Evolutionary conservation across 2,888 invertebrate genomes (phyloP), one percentile per base, ranked within the genome.

Genomic region (Coleophora deauratella): DNA sequence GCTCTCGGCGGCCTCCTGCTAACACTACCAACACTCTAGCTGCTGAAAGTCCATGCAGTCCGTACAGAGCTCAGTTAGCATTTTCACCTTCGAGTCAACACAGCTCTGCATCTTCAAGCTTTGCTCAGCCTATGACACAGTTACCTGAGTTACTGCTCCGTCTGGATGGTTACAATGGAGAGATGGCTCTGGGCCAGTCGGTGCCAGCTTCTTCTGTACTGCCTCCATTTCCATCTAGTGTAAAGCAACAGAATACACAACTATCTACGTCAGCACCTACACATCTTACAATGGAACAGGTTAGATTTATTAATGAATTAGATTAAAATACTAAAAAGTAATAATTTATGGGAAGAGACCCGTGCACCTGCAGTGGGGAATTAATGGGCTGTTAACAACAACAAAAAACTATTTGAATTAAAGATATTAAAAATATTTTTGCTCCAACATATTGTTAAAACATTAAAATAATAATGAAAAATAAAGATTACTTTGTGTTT

Each of bases 181-280:
- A 89, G 54, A 86, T 87, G 46, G 61, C 87, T 11, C 55, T 90
- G 44, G 91, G 90, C 4, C 90, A 91, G 53, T 90, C 91, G 7
- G 89, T 90, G 21, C 89, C 90, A 9, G 88, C 87, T n/a, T 87
- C 86, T 6, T 86, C 86, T 31, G 81, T 87, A 13, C 62, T 85
- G 49, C 86, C 86, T 28, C 76, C 86, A 28, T 79, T 86, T 40
- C 73, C 78, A 12, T 60, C 73, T 27, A 72, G 67, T 54, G 63
- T 75, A 1, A 78, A 78, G 55, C 71, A 74, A 33, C 74, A 76
- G 42, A 80, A 87, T 46, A 89, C 92, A 27, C 89, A 94, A 44
- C 86, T 96, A 2, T 95, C 95, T 2, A 93, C 95, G 37, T 96
- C 96, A 38, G 96, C 96, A 27, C 95, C 95, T 3, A 94, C 95